phyloP scores from a whole-genome alignment of 2,888 invertebrate genomes.

The Leuctra nigra region DNA sequence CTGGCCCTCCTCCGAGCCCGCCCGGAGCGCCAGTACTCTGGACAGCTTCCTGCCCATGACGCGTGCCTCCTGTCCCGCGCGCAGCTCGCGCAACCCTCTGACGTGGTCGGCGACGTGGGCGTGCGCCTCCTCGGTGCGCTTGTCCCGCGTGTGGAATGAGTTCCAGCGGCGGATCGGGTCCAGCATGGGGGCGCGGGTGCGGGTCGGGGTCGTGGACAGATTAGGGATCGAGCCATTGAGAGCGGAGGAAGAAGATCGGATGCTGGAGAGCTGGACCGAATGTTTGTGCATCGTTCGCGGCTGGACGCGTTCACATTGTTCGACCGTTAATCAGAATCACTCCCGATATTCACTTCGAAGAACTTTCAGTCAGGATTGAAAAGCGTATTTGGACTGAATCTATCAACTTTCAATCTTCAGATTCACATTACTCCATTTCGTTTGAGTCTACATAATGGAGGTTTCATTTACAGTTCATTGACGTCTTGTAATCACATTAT shows the following conservation, averaged over 20 bases:
- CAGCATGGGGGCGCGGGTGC: slow-evolving; percentile 24
- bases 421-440: too few species aligned
- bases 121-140: slow-evolving; percentile 19
- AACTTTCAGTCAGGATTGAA: too few species aligned
- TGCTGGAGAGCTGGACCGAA: background rate
- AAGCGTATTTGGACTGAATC: too few species aligned
- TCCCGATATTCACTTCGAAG: too few species aligned
- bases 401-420: too few species aligned
- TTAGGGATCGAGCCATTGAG: slow-evolving; percentile 1
- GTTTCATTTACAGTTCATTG: too few species aligned
- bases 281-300: slow-evolving; percentile 25
- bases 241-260: background rate
- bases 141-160: slow-evolving; percentile 39
- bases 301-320: too few species aligned
- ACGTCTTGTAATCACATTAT: too few species aligned
- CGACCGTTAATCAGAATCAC: too few species aligned
- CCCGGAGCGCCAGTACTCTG: slow-evolving; percentile 26
- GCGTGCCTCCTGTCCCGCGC: background rate
- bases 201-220: slow-evolving; percentile 15
- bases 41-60: slow-evolving; percentile 5
- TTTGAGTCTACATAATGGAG: too few species aligned
- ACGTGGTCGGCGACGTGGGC: background rate
- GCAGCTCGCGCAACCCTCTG: background rate
- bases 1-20: slow-evolving; percentile 30
- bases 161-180: slow-evolving; percentile 45